phyloP scores from a whole-genome alignment of 2,888 invertebrate genomes.

The Drosophila neutralis region DNA sequence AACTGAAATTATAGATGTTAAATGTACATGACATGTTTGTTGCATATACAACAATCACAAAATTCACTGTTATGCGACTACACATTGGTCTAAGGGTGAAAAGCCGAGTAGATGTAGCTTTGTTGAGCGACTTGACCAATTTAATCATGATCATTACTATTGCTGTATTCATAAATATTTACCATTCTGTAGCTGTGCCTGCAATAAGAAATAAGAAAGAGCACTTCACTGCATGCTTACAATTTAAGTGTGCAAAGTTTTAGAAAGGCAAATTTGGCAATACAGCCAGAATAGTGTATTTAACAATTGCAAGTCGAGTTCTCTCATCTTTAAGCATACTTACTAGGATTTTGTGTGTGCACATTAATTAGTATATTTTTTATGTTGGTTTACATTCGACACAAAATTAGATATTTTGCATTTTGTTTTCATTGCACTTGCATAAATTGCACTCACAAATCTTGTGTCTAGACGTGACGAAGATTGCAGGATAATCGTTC shows the following conservation, averaged over 20 bases:
- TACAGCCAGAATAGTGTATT: neutral
- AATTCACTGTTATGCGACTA: neutral
- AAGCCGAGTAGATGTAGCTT: neutral
- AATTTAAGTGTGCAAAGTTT: neutral
- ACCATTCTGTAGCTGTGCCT: neutral
- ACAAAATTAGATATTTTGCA: slow-evolving; percentile 6
- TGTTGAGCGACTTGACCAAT: neutral
- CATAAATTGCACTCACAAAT: slow-evolving; percentile 43
- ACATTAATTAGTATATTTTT: neutral
- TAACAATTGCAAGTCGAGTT: neutral
- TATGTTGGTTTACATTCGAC: neutral
- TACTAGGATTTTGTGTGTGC: neutral
- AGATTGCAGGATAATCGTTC: slow-evolving; percentile 5
- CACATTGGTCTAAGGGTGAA: neutral
- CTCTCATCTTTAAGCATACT: neutral
- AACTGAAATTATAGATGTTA: neutral
- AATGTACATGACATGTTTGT: neutral
- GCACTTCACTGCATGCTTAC: neutral
- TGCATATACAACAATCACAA: neutral
- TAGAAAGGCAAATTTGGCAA: neutral
- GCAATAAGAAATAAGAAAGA: neutral
- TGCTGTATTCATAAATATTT: neutral
- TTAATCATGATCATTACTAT: neutral
- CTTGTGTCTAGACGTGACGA: slow-evolving; percentile 47
- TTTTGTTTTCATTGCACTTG: slow-evolving; percentile 9